Percentiles rank a stretch among this genome's conserved stretches.
phyloP scores from a whole-genome alignment of 2,113 vertebrate genomes.

The Pteronura brasiliensis region DNA sequence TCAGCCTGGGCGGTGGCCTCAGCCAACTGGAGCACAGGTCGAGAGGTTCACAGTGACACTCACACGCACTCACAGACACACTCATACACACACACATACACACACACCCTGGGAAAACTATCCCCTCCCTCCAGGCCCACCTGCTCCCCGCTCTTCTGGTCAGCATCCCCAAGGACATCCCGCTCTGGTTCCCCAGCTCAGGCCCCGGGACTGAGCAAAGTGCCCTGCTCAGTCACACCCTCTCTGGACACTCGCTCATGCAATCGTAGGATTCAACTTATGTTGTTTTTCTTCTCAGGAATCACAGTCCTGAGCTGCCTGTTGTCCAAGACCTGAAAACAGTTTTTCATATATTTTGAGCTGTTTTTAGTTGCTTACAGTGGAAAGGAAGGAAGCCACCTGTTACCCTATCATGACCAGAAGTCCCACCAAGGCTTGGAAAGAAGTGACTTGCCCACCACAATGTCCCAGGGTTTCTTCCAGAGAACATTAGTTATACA shows the following conservation, averaged over 20 bases:
- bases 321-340: not conserved
- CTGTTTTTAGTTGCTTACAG: not conserved
- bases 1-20: not conserved
- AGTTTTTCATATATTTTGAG: not conserved
- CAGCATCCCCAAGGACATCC: not conserved
- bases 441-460: not conserved
- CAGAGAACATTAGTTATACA: not conserved
- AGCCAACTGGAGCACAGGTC: fast-evolving
- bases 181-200: not conserved
- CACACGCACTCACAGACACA: not conserved
- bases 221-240: not conserved
- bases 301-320: not conserved
- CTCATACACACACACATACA: not conserved
- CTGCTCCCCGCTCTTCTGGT: not conserved
- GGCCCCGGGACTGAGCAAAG: not conserved
- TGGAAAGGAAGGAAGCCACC: not conserved
- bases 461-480: not conserved
- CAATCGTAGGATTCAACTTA: not conserved
- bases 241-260: fast-evolving
- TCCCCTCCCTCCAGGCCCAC: not conserved
- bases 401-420: not conserved
- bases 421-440: not conserved
- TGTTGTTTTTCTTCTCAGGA: not conserved
- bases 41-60: not conserved
- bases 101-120: not conserved